Conservation (phyloP, 2,113 vertebrate species). For the Cebus imitator region DNA sequence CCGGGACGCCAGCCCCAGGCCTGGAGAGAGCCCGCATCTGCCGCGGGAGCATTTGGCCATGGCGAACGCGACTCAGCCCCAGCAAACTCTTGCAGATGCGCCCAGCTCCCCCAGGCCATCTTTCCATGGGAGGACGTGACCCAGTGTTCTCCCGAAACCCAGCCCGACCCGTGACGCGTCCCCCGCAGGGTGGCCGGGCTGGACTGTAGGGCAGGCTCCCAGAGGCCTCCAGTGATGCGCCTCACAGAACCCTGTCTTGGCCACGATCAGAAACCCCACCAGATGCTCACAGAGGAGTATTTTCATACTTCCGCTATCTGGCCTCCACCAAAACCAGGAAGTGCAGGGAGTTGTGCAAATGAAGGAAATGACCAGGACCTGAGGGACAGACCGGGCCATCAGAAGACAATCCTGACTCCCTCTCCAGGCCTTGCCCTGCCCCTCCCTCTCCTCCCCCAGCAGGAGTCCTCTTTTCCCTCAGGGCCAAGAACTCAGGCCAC, state of each 20-base stretch:
- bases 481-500: not conserved
- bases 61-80: rapidly evolving
- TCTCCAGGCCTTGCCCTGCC: rapidly evolving
- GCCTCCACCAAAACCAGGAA: not conserved
- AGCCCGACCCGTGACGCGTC: rapidly evolving
- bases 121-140: rapidly evolving
- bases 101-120: not conserved
- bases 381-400: rapidly evolving
- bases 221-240: not conserved
- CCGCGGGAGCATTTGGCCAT: rapidly evolving
- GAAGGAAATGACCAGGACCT: not conserved
- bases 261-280: not conserved
- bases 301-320: constrained; percentile 53
- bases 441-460: rapidly evolving
- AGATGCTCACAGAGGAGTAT: not conserved
- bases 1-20: too few relatives aligned
- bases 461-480: too few relatives aligned
- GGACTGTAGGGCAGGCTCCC: not conserved
- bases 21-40: too few relatives aligned
- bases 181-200: not conserved
- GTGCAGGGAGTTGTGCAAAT: not conserved
- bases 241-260: not conserved
- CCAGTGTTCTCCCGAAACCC: rapidly evolving
- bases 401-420: not conserved
- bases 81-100: too few relatives aligned